phyloP scores from a whole-genome alignment of 92 coral and sea anemone genomes.

The Siderastrea siderea region DNA sequence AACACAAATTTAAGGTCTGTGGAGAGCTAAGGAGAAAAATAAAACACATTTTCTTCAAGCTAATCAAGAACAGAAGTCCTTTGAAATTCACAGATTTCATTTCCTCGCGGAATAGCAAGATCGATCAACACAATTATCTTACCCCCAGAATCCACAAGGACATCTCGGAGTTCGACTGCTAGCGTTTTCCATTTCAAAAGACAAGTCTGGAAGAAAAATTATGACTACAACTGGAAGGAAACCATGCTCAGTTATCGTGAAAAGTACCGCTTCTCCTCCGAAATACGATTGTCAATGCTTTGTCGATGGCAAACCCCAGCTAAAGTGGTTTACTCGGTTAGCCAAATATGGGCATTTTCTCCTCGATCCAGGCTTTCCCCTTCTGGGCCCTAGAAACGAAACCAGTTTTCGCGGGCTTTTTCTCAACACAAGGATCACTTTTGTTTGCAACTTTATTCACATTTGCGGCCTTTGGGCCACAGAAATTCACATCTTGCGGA shows the following conservation, averaged over 20 bases:
- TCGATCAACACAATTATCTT: constrained; percentile 10
- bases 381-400: too few species aligned
- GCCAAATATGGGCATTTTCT: neutral
- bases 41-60: neutral
- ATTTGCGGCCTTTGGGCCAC: too few species aligned
- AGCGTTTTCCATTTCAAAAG: constrained; percentile 77
- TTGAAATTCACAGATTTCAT: neutral
- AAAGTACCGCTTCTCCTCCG: neutral
- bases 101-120: neutral
- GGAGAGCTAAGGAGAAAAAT: constrained; percentile 71
- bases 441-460: too few species aligned
- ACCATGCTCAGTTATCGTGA: neutral
- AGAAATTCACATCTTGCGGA: too few species aligned
- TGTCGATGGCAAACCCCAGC: neutral
- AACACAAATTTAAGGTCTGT: constrained; percentile 89
- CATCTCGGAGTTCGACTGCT: constrained; percentile 87
- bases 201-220: neutral
- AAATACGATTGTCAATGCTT: neutral
- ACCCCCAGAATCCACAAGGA: constrained; percentile 96
- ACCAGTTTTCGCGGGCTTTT: too few species aligned
- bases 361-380: too few species aligned
- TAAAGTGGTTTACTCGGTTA: neutral
- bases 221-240: neutral
- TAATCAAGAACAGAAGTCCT: neutral
- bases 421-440: too few species aligned